phyloP scores from a whole-genome alignment of 2,113 vertebrate species.

The Sula dactylatra region DNA sequence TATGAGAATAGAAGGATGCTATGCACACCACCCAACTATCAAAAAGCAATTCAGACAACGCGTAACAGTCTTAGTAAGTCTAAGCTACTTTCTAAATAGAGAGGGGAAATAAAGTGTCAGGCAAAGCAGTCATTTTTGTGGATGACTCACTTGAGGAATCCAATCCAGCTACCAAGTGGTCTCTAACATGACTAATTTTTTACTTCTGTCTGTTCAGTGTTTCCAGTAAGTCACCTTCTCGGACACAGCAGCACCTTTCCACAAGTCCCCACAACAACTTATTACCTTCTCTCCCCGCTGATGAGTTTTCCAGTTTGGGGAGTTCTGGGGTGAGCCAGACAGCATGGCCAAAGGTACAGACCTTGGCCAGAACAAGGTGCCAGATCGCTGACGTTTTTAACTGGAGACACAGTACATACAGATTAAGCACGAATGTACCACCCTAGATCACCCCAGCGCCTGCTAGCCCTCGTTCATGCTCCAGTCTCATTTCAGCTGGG shows the following conservation, averaged over 20 bases:
- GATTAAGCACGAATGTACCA: neutral
- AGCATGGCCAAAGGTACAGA: neutral
- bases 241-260: neutral
- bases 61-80: neutral
- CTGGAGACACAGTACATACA: neutral
- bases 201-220: conserved; percentile 8
- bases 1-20: neutral
- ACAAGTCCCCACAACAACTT: neutral
- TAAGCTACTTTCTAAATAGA: neutral
- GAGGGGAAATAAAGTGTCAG: neutral
- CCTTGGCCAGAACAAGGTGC: neutral
- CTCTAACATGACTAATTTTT: neutral
- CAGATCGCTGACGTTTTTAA: fast-evolving
- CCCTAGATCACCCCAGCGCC: fast-evolving
- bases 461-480: neutral
- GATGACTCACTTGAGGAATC: conserved; percentile 10
- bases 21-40: neutral
- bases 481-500: neutral
- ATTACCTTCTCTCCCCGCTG: neutral
- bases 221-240: conserved; percentile 18
- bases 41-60: neutral
- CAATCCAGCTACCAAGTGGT: neutral
- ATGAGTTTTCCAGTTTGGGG: conserved; percentile 25
- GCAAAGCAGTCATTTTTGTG: neutral
- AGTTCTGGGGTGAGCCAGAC: neutral